Conservation (phyloP, 2,888 invertebrate genomes). For the Octodonta nipae region DNA sequence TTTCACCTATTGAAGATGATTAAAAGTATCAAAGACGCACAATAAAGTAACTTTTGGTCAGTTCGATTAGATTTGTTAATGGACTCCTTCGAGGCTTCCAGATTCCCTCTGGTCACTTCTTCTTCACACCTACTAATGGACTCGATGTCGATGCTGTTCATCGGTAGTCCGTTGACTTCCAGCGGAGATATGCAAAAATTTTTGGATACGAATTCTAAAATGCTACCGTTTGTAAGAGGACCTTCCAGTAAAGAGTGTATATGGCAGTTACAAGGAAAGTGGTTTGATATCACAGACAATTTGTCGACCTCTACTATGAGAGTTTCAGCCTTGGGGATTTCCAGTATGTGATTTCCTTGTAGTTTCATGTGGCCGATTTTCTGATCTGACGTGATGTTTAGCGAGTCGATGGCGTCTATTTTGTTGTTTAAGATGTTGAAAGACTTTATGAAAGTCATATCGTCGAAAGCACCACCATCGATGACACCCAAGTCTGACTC, state of each 20-base stretch:
- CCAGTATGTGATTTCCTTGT: conserved; percentile 72
- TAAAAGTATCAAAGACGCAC: conserved; percentile 13
- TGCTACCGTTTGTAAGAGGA: conserved; percentile 55
- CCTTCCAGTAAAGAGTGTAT: conserved; percentile 63
- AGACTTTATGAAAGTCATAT: conserved; percentile 55
- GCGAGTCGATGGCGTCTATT: conserved; percentile 66
- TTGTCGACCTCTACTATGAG: conserved; percentile 59
- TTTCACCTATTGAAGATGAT: conserved; percentile 21
- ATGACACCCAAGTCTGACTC: conserved; percentile 72
- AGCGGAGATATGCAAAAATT: conserved; percentile 79
- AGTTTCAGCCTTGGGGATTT: conserved; percentile 54
- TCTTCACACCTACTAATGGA: conserved; percentile 55
- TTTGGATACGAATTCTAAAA: conserved; percentile 53
- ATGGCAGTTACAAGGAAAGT: conserved; percentile 79
- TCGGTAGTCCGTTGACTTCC: conserved; percentile 64
- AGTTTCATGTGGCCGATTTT: conserved; percentile 58
- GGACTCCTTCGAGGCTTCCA: conserved; percentile 39
- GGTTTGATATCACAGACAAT: conserved; percentile 61
- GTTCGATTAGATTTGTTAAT: conserved; percentile 10
- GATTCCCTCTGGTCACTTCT: conserved; percentile 51
- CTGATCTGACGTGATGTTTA: conserved; percentile 57
- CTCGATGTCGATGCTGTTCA: conserved; percentile 54
- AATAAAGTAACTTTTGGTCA: conserved; percentile 14
- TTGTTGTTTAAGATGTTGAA: conserved; percentile 73
- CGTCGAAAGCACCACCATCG: conserved; percentile 61